Evolutionary conservation across 2,888 invertebrate genomes (phyloP).

Genomic region (Anthoptus insignis): DNA sequence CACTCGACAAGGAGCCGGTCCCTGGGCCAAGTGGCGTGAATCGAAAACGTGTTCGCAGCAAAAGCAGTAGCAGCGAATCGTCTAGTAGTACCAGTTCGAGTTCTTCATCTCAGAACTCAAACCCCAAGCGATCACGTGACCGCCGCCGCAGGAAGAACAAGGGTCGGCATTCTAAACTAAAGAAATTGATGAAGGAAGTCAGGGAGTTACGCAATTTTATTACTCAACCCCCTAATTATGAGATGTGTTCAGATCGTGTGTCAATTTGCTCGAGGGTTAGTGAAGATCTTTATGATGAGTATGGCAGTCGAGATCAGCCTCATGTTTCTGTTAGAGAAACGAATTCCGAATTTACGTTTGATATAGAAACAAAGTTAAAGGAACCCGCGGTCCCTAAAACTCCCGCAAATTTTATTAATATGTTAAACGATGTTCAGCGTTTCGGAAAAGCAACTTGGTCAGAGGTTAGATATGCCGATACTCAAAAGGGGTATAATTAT

Average conservation of each 20-base stretch:
- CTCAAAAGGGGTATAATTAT: slow-evolving; percentile 17
- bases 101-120: too few relatives aligned
- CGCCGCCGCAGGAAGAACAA: not conserved
- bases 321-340: not conserved
- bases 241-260: not conserved
- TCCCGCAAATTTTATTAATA: slow-evolving; percentile 34
- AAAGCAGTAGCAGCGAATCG: not conserved
- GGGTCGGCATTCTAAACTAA: slow-evolving; percentile 4
- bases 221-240: not conserved
- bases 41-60: slow-evolving; percentile 7
- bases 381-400: slow-evolving; percentile 38
- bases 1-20: not conserved
- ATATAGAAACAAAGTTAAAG: slow-evolving; percentile 39
- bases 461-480: slow-evolving; percentile 12
- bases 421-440: slow-evolving; percentile 31
- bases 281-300: not conserved
- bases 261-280: not conserved
- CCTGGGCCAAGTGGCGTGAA: slow-evolving; percentile 9
- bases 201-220: slow-evolving; percentile 9
- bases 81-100: not conserved
- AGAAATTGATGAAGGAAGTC: slow-evolving; percentile 10
- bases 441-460: slow-evolving; percentile 3
- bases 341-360: slow-evolving; percentile 32
- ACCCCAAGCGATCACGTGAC: not conserved
- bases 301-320: not conserved